phyloP scores from a whole-genome alignment of 2,113 vertebrate genomes.

The Lagopus leucura region DNA sequence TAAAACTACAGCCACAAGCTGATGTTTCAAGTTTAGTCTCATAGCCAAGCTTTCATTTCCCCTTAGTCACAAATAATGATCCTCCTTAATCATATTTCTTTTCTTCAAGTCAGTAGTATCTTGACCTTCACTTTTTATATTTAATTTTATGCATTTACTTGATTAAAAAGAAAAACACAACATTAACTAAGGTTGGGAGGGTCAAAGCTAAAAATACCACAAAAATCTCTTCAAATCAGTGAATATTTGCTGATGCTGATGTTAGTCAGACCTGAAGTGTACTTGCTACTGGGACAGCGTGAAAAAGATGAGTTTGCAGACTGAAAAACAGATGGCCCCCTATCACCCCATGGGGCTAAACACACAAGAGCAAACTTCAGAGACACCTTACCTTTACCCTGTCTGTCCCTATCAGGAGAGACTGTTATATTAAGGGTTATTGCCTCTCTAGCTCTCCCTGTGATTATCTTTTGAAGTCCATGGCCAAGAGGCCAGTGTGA shows the following conservation, averaged over 20 bases:
- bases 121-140: neutral
- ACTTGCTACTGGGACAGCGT: constrained; percentile 70
- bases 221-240: constrained; percentile 39
- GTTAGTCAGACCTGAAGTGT: constrained; percentile 51
- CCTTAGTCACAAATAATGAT: neutral
- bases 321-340: constrained; percentile 81
- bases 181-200: neutral
- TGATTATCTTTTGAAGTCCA: constrained; percentile 83
- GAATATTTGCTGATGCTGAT: constrained; percentile 25
- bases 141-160: constrained; percentile 6
- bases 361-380: constrained; percentile 78
- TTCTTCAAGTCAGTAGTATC: neutral
- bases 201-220: constrained; percentile 62
- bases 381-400: constrained; percentile 79
- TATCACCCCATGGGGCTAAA: constrained; percentile 83
- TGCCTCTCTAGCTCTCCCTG: constrained; percentile 73
- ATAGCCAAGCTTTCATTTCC: neutral
- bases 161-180: neutral
- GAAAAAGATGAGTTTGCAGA: constrained; percentile 74
- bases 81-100: neutral
- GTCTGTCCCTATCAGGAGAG: constrained; percentile 68
- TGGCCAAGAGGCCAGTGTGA: constrained; percentile 77
- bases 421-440: constrained; percentile 77
- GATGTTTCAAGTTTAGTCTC: neutral
- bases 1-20: neutral